Base-by-base conservation (phyloP, 2,888 invertebrate species). In the Xestobium rufovillosum region DNA sequence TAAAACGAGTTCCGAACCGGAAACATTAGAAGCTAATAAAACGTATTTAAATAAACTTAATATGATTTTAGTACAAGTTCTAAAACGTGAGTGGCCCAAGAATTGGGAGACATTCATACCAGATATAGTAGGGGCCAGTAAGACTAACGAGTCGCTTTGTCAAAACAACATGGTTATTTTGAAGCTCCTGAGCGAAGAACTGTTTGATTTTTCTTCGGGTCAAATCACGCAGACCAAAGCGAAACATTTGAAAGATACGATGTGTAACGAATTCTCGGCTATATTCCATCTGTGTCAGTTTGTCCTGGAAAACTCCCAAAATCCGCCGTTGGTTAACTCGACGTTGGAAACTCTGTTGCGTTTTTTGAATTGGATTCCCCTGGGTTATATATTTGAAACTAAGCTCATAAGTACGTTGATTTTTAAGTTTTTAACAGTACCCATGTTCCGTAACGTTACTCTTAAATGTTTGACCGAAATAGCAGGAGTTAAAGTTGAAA, bases 101-200 rank as follows among this genome's bases (percentile, higher is more conserved):
- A 96, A 98, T 64, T 99, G 98, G 98, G 94, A 96, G 57, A 85
- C 92, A 15, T 99, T 99, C 67, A 97, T 99, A 55, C 83, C 89
- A 58, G 98, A 99, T 64, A 98, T 98, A 62, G 97, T 99, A 41
- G 98, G 97, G 41, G 94, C 98, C 30, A 95, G 95, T 55, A 95
- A 95, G 73, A 96, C 96, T 14, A 97, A 96, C 65, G 98, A 98
- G 67, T 90, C 92, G 56, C 76, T 99, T 31, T 99, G 98, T 72
- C 96, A 97, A 70, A 99, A 99, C 67, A 99, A 99, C 65, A 98
- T 99, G 96, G 86, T 86, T 15, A 98, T 99, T 57, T 70, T 99
- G 47, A 96, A 96, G 65, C 73, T 99, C 44, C 74, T 98, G 23
- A 95, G 96, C 66, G 98, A 98, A 68, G 98, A 99, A 72, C 88